These are phyloP conservation scores for Papilio elwesi DNA, from an alignment of 2,888 invertebrate species.

Conservation along the genomic window DNA sequence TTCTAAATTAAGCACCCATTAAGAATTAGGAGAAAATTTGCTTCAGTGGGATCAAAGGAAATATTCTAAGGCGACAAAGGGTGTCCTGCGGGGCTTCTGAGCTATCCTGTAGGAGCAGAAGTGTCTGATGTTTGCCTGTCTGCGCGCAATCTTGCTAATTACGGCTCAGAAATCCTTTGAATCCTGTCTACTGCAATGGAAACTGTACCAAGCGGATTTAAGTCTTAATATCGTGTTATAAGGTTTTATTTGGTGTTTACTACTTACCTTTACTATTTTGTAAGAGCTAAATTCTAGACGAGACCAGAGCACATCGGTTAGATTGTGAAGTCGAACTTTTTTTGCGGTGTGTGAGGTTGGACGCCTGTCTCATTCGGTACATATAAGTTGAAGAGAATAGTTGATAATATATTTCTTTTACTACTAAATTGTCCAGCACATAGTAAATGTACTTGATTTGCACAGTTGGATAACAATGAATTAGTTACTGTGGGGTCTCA, in stretches of 20 bases:
- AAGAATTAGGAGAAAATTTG: background rate
- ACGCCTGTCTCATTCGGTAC: no score
- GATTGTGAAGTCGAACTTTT: background rate
- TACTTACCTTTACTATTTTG: background rate
- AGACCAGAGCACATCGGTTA: background rate
- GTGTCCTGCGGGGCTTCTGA: background rate
- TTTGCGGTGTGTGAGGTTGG: no score
- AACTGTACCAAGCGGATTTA: background rate
- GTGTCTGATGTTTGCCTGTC: background rate
- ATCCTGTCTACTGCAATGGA: background rate
- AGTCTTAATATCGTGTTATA: background rate
- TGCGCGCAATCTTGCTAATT: conserved; percentile 5
- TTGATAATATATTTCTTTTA: no score
- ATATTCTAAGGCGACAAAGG: background rate
- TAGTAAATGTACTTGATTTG: background rate
- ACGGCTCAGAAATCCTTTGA: background rate
- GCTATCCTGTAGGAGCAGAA: background rate
- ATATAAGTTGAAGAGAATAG: no score
- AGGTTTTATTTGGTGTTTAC: background rate
- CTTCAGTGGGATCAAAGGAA: background rate
- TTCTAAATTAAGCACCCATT: background rate
- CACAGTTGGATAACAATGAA: background rate
- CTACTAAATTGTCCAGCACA: no score
- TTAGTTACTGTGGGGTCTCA: conserved; percentile 8
- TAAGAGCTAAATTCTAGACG: background rate